Percentiles rank a stretch among this genome's conserved stretches.
Conservation (phyloP, 2,888 invertebrate species). For the Anoplius nigerrimus region DNA sequence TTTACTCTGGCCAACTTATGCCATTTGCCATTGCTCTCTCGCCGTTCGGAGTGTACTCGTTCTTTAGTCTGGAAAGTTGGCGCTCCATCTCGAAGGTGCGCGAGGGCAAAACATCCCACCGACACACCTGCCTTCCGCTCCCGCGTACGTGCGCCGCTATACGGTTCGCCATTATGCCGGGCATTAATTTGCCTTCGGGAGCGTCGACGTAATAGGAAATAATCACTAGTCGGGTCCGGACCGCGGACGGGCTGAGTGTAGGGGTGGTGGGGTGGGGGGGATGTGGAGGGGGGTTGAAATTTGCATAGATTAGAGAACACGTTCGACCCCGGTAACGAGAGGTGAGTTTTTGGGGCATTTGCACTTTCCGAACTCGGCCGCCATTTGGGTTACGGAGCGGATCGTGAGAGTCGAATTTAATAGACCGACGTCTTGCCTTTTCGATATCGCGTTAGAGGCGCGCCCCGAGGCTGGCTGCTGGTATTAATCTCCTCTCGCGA, state of each 20-base stretch:
- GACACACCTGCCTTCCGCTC: conserved; percentile 29
- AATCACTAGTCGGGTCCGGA: neutral
- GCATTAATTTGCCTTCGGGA: neutral
- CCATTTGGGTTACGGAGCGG: too few relatives aligned
- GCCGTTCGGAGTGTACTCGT: conserved; percentile 39
- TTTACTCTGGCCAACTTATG: conserved; percentile 47
- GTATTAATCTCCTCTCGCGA: too few relatives aligned
- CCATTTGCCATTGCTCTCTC: conserved; percentile 43
- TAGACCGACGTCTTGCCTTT: too few relatives aligned
- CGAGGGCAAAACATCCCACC: conserved; percentile 37
- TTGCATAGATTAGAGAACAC: conserved; percentile 1
- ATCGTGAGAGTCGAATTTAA: too few relatives aligned
- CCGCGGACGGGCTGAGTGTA: too few relatives aligned
- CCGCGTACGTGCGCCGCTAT: neutral
- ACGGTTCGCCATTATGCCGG: conserved; percentile 4
- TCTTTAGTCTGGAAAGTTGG: conserved; percentile 54
- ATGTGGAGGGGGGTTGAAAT: neutral
- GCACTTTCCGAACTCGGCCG: too few relatives aligned
- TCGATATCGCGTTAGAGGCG: too few relatives aligned
- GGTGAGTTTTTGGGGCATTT: too few relatives aligned
- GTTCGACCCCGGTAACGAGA: neutral
- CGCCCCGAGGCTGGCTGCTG: too few relatives aligned
- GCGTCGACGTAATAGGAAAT: conserved; percentile 5
- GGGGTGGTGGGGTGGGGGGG: too few relatives aligned
- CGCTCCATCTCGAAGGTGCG: conserved; percentile 47